A percentile compares a stretch with the other conserved stretches of the same genome.
Evolutionary conservation across 1,140 invertebrate genomes (phyloP).

Genomic region (Lamellibrachia luymesi): DNA sequence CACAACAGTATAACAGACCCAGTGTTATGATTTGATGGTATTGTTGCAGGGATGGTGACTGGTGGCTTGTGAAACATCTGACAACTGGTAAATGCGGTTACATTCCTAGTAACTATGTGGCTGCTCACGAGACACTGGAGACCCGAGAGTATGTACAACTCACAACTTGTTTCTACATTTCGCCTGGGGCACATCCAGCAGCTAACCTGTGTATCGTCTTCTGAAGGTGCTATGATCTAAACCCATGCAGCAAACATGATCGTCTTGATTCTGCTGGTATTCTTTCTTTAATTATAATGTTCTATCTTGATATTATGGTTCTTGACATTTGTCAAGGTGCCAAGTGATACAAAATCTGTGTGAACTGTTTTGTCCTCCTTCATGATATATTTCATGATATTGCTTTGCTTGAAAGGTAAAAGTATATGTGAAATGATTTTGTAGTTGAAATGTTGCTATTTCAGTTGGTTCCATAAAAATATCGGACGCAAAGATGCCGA

Average conservation of each 20-base stretch:
- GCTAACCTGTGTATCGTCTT: too few species aligned
- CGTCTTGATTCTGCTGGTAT: background rate
- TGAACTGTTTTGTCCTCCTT: background rate
- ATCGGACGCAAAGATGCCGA: slow-evolving; percentile 95
- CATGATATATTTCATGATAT: background rate
- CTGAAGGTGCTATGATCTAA: background rate
- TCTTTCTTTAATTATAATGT: background rate
- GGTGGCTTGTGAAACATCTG: slow-evolving; percentile 53
- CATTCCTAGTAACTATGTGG: slow-evolving; percentile 56
- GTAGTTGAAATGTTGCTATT: background rate
- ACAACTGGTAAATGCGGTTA: slow-evolving; percentile 45
- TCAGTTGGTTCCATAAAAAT: slow-evolving; percentile 80
- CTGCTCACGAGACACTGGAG: slow-evolving; percentile 36
- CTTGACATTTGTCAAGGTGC: background rate
- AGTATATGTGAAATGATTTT: background rate
- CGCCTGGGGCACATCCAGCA: too few species aligned
- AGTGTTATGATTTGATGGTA: background rate
- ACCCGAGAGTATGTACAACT: slow-evolving; percentile 27
- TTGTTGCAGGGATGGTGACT: slow-evolving; percentile 38
- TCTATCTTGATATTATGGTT: background rate
- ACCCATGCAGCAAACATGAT: background rate
- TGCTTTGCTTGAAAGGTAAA: too few species aligned
- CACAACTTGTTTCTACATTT: background rate
- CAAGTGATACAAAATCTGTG: background rate
- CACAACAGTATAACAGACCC: too few species aligned